Evolutionary conservation across 2,888 invertebrate species (phyloP), one percentile per base, ranked within the genome.

Genomic region (Penaeus monodon): DNA sequence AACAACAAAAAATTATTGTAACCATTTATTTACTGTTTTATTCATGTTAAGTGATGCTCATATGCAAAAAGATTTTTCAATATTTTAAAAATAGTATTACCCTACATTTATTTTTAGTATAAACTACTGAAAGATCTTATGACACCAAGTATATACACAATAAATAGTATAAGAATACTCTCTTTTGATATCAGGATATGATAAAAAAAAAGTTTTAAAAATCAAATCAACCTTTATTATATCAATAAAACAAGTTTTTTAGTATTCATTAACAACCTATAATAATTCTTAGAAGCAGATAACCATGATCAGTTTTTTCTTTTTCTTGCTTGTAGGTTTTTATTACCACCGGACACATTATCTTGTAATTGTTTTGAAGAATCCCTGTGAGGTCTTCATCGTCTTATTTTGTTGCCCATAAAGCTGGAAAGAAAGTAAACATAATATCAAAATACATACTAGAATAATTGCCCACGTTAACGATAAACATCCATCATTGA

Each of bases 351-450:
- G 24, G n/a, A n/a, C 27, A 76, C 27, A 33, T 73, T 33, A 91
- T 97, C 96, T 92, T 98, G 96, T 12, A 98, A 93, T 92, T 96
- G 95, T 81, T 81, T 94, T 94, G 93, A 98, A 98, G 94, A 98
- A 98, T 0, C 96, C 95, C 91, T 95, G 96, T 0, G 96, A 96
- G 0, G 96, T 96, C 92, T 95, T 96, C 22, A 95, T 92, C 90
- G 94, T 94, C 64, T 93, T 92, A 89, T 93, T 93, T 27, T 81
- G 77, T 24, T 57, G n/a, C 7, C 70, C 77, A 63, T 93, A 92
- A 92, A 94, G 92, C 93, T 93, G 90, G 89, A 92, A 91, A 90
- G 90, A 90, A 90, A 73, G 91, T 27, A n/a, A 64, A 44, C 44
- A 44, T 10, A 82, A 82, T 29, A 86, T 27, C 76, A 79, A 66